Evolutionary conservation across 2,113 vertebrate genomes (phyloP).

Genomic region (Jaculus jaculus): DNA sequence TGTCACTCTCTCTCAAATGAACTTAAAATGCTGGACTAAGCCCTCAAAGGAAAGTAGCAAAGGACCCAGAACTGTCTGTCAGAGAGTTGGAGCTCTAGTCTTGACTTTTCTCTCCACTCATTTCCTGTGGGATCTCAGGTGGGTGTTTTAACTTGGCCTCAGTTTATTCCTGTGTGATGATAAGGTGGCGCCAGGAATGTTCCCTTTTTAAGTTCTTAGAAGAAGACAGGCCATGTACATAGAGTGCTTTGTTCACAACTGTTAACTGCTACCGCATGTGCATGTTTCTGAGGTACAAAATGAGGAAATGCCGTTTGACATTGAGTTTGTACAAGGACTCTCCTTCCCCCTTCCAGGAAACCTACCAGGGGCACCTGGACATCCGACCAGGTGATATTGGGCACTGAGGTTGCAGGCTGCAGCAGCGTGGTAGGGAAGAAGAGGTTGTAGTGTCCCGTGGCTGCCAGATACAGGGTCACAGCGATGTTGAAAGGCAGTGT

Average conservation of each 20-base stretch:
- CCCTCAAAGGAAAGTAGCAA: neutral
- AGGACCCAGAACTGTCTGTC: neutral
- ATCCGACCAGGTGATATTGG: conserved; percentile 92
- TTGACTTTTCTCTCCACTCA: neutral
- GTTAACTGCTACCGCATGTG: rapidly evolving
- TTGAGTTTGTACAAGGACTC: rapidly evolving
- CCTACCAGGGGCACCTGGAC: conserved; percentile 89
- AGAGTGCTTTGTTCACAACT: rapidly evolving
- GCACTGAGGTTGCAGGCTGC: conserved; percentile 82
- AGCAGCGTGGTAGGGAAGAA: conserved; percentile 89
- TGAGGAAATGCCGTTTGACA: neutral
- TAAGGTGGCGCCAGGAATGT: neutral
- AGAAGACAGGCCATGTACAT: neutral
- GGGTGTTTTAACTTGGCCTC: neutral
- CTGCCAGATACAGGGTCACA: conserved; percentile 93
- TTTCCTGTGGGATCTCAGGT: neutral
- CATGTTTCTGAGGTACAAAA: neutral
- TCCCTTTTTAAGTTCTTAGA: neutral
- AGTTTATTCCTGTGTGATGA: neutral
- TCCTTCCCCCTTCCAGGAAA: neutral
- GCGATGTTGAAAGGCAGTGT: conserved; percentile 95
- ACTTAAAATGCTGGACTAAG: no score
- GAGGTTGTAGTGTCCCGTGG: conserved; percentile 91
- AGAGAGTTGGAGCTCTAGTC: neutral
- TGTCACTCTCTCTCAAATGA: no score